Evolutionary conservation across 2,113 vertebrate genomes (phyloP), one percentile per base, ranked within the genome.

Genomic region (Elachura formosa): DNA sequence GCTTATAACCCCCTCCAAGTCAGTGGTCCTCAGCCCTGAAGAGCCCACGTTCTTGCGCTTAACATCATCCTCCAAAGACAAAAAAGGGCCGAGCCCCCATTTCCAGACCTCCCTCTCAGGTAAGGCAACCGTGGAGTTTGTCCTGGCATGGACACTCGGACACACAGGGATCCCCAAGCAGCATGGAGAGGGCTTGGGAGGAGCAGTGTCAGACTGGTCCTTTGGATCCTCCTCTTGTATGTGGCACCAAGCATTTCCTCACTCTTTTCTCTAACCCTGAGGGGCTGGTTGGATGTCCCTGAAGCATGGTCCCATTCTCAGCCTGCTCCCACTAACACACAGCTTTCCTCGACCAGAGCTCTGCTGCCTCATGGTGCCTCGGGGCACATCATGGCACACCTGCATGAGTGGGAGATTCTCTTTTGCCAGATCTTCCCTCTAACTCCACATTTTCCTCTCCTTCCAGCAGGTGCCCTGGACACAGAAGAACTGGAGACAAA

Each of bases 81-180:
- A 51, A 48, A 97, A 87, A 15, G 96, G 96, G 84, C 95, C 63
- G 12, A 94, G 83, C 87, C 94, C 97, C 87, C 86, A 94, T 90
- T 93, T 97, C 93, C 97, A 97, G 87, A 97, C 74, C 8, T 96
- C 96, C 90, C 86, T 97, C 73, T 86, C 97, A 97, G 98, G 97
- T 97, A 98, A 98, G 97, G 89, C n/a, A 9, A 23, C 64, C 5
- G 10, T 75, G 63, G 74, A 43, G 12, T 51, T 90, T 20, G 25
- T 48, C 85, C 82, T 81, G 61, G 76, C 90, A 95, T 67, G 90
- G 96, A 62, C 77, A 48, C 54, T 48, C 10, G 26, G 76, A 33
- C 1, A 1, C n/a, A 55, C 77, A 56, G 80, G 25, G 96, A 80
- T 92, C 89, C 95, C 78, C 93, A 94, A 92, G 85, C 80, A 92